phyloP scores from a whole-genome alignment of 2,888 invertebrate species.

The Pseudoips prasinana region DNA sequence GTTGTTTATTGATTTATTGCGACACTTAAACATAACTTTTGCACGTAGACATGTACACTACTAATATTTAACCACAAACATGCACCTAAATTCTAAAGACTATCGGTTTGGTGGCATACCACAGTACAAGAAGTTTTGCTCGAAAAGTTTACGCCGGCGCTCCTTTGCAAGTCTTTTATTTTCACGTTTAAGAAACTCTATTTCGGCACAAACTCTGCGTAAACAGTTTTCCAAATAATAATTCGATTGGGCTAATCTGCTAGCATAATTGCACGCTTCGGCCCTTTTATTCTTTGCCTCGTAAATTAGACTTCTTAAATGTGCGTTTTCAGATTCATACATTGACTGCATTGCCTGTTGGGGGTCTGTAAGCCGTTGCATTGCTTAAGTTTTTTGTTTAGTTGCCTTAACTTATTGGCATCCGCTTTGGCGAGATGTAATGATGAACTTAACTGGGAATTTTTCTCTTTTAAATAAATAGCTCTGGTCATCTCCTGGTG shows the following conservation, averaged over 20 bases:
- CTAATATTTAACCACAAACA: too few species aligned
- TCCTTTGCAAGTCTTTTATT: slow-evolving; percentile 14
- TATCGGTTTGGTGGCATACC: too few species aligned
- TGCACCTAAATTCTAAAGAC: too few species aligned
- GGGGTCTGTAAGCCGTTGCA: too few species aligned
- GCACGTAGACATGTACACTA: too few species aligned
- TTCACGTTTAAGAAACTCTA: slow-evolving; percentile 38
- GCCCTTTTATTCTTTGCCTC: slow-evolving; percentile 45
- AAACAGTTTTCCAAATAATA: slow-evolving; percentile 52
- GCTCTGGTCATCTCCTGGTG: slow-evolving; percentile 72
- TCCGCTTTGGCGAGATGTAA: slow-evolving; percentile 44
- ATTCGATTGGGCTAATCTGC: slow-evolving; percentile 55
- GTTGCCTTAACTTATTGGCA: too few species aligned
- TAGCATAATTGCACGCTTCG: slow-evolving; percentile 54
- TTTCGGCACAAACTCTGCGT: slow-evolving; percentile 39
- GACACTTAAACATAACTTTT: too few species aligned
- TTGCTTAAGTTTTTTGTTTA: too few species aligned
- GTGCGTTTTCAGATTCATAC: slow-evolving; percentile 43
- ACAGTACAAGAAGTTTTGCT: too few species aligned
- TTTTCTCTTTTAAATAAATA: slow-evolving; percentile 59
- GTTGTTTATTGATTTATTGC: too few species aligned
- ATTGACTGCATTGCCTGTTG: too few species aligned
- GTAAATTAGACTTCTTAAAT: slow-evolving; percentile 42
- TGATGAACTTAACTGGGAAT: slow-evolving; percentile 38
- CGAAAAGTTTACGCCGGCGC: background rate